Evolutionary conservation across 2,888 invertebrate genomes (phyloP), one percentile per base, ranked within the genome.

Genomic region (Heliconius erato): DNA sequence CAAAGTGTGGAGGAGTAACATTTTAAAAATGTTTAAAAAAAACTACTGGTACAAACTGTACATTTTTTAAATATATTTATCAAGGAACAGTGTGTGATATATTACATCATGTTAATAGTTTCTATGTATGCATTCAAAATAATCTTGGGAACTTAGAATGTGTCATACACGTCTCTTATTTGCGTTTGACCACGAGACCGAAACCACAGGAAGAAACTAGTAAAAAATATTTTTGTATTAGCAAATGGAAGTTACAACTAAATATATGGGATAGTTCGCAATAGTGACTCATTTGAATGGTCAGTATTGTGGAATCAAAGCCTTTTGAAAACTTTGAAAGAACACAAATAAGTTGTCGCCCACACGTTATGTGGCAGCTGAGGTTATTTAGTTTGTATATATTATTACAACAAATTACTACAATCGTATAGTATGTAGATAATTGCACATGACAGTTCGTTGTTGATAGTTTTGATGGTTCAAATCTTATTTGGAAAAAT

Each of bases 271-370:
- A 72, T 63, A 65, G 44, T 26, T 77, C 26, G 77, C 77, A 69
- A 59, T 71, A 77, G 49, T 81, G 63, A 76, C 9, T 69, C 74
- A 80, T 65, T 44, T 79, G 79, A 54, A 79, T 69, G 59, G 35
- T 32, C 16, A 35, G 71, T 89, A 90, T 91, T 92, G 91, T 93
- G 91, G 91, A 93, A 93, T 93, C 92, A 93, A 92, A 93, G 89
- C 88, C 93, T 90, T 92, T 93, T 93, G 91, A 32, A 91, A 91
- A 89, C 88, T 65, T 65, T 89, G 89, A 90, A 91, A 91, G 91
- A 91, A 91, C 90, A 91, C 89, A 89, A 90, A 92, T 91, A 85
- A 67, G 84, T 80, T 82, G 84, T 85, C 86, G 77, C 86, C 85
- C 86, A 87, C 87, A 83, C 69, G 28, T 44, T 49, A 32, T 7